phyloP scores from a whole-genome alignment of 1,140 invertebrate species.

The Drosophila lacteicornis region DNA sequence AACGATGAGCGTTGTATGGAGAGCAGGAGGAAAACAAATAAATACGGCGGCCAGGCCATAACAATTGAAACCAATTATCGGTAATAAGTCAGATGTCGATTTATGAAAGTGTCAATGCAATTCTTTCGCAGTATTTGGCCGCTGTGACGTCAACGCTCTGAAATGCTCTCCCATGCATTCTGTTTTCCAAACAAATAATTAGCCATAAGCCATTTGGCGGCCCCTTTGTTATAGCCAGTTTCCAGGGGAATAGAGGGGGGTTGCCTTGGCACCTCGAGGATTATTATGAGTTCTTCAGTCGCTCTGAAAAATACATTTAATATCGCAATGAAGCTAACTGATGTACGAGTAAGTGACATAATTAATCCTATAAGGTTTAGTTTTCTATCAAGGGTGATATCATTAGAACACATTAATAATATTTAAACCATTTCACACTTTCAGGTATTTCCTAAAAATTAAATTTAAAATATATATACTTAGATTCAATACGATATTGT shows the following conservation, averaged over 20 bases:
- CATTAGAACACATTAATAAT: too few species aligned
- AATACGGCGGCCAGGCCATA: slow-evolving; percentile 49
- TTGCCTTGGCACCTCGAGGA: slow-evolving; percentile 22
- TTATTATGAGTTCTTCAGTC: not conserved
- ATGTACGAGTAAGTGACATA: not conserved
- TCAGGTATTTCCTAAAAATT: too few species aligned
- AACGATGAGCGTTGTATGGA: slow-evolving; percentile 40
- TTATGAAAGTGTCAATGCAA: slow-evolving; percentile 81
- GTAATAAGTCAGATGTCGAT: slow-evolving; percentile 76
- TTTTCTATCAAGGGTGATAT: not conserved
- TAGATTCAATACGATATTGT: too few species aligned
- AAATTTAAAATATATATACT: too few species aligned
- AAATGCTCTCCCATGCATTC: slow-evolving; percentile 30
- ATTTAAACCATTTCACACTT: too few species aligned
- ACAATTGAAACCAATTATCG: slow-evolving; percentile 78
- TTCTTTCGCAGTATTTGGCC: slow-evolving; percentile 38
- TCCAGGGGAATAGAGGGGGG: not conserved
- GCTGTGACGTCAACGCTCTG: slow-evolving; percentile 64
- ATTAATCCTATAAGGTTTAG: not conserved
- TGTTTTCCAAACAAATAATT: slow-evolving; percentile 72
- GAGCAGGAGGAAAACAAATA: slow-evolving; percentile 38
- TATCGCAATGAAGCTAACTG: not conserved
- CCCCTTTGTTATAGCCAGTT: slow-evolving; percentile 28
- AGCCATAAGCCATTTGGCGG: slow-evolving; percentile 61
- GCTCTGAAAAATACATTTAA: not conserved